These are phyloP conservation scores for Melanargia galathea DNA, from an alignment of 2,888 invertebrate genomes.

Conservation along the genomic window DNA sequence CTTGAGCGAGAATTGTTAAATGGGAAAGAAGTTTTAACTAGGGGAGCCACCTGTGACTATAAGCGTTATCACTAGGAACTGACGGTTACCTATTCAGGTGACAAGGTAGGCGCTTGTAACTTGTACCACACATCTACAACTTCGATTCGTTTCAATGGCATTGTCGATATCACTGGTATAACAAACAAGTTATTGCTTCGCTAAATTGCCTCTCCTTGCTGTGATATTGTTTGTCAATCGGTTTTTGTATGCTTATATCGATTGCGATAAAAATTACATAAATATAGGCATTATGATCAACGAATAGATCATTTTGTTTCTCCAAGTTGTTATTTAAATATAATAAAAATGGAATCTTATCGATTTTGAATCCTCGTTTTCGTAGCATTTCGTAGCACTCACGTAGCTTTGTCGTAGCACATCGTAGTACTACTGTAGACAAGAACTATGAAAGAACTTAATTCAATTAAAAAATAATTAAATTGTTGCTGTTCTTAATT, in stretches of 20 bases:
- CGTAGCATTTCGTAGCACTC: constrained; percentile 2
- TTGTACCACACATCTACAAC: constrained; percentile 32
- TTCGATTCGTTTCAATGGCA: constrained; percentile 53
- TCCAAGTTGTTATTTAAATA: too few species aligned
- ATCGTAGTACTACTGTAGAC: background rate
- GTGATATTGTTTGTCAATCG: constrained; percentile 56
- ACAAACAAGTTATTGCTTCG: constrained; percentile 74
- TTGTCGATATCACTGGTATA: constrained; percentile 57
- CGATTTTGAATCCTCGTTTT: background rate
- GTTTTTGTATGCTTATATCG: constrained; percentile 19
- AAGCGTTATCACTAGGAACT: too few species aligned
- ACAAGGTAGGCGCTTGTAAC: too few species aligned
- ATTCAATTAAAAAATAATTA: background rate
- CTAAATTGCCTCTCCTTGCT: constrained; percentile 54
- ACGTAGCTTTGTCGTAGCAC: background rate
- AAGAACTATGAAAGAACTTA: background rate
- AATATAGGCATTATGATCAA: background rate
- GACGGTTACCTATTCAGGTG: too few species aligned
- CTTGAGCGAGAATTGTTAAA: too few species aligned
- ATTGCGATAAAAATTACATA: constrained; percentile 12
- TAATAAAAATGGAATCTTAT: background rate
- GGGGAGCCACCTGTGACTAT: too few species aligned
- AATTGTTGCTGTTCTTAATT: background rate
- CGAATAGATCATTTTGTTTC: background rate
- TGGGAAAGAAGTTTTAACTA: too few species aligned